Evolutionary conservation across 2,113 vertebrate species (phyloP).

Genomic region (Heteronetta atricapilla): DNA sequence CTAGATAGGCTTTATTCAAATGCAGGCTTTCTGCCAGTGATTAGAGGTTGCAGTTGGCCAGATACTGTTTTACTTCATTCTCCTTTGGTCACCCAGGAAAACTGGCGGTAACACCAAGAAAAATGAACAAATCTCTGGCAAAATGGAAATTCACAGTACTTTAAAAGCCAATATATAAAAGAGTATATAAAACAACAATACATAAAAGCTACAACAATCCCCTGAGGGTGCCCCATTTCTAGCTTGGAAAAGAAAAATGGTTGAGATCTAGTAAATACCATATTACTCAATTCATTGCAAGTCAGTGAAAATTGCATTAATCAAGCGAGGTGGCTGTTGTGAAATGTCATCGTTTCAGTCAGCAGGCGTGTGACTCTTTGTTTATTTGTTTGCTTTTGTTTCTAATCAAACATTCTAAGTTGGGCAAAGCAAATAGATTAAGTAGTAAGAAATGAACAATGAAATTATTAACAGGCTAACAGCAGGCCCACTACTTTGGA

Average conservation of each 20-base stretch:
- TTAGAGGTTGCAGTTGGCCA: neutral
- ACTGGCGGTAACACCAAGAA: neutral
- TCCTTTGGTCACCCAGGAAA: neutral
- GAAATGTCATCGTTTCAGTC: neutral
- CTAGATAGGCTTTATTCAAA: neutral
- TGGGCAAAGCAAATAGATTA: constrained; percentile 46
- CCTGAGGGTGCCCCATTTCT: neutral
- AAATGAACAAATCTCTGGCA: neutral
- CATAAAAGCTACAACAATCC: neutral
- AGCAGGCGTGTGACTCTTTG: neutral
- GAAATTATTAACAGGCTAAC: constrained; percentile 33
- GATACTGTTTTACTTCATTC: neutral
- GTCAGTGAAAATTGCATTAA: constrained; percentile 1
- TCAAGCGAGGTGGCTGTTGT: neutral
- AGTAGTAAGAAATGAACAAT: constrained; percentile 47
- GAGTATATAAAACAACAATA: neutral
- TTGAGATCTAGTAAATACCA: neutral
- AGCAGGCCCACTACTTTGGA: constrained; percentile 39
- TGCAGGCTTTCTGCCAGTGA: neutral
- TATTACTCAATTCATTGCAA: neutral
- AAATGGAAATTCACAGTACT: neutral
- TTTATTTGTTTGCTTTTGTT: constrained; percentile 38
- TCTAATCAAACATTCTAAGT: constrained; percentile 32
- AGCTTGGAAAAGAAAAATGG: neutral
- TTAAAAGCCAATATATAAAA: neutral